phyloP scores from a whole-genome alignment of 1,140 invertebrate species.

The Polypedilum pembai region DNA sequence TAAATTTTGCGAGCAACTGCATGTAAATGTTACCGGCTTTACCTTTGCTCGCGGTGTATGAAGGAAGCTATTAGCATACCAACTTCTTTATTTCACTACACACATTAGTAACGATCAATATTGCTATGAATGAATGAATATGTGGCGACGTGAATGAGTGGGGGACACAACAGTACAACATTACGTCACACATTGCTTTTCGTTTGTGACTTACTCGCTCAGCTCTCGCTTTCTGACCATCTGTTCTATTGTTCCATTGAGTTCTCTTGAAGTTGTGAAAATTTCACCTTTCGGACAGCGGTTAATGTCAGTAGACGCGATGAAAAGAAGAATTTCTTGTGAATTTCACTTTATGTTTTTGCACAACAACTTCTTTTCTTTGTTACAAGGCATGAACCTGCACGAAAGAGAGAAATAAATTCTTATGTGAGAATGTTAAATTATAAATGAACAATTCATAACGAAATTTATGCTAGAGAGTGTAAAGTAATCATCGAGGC shows the following conservation, averaged over 20 bases:
- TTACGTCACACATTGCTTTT: background rate
- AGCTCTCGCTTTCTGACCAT: background rate
- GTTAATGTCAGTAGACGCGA: too few relatives aligned
- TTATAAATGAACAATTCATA: too few relatives aligned
- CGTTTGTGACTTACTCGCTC: background rate
- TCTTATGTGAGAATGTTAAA: too few relatives aligned
- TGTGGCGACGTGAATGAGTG: background rate
- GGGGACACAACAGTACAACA: background rate
- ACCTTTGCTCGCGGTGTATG: background rate
- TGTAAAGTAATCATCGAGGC: too few relatives aligned
- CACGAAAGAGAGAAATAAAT: too few relatives aligned
- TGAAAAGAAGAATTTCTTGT: too few relatives aligned
- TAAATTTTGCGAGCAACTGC: background rate
- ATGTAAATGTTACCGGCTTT: background rate
- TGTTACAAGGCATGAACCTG: too few relatives aligned
- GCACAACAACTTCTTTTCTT: too few relatives aligned
- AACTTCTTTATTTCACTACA: background rate
- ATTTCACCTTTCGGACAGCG: background rate
- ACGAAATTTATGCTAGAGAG: too few relatives aligned
- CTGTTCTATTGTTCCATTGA: conserved; percentile 26
- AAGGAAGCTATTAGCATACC: conserved; percentile 28
- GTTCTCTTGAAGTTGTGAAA: conserved; percentile 2
- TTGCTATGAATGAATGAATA: background rate
- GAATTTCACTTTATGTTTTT: too few relatives aligned
- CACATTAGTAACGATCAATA: background rate